Conservation (phyloP, 2,797 vertebrate species). For the Lacerta bilineata region DNA sequence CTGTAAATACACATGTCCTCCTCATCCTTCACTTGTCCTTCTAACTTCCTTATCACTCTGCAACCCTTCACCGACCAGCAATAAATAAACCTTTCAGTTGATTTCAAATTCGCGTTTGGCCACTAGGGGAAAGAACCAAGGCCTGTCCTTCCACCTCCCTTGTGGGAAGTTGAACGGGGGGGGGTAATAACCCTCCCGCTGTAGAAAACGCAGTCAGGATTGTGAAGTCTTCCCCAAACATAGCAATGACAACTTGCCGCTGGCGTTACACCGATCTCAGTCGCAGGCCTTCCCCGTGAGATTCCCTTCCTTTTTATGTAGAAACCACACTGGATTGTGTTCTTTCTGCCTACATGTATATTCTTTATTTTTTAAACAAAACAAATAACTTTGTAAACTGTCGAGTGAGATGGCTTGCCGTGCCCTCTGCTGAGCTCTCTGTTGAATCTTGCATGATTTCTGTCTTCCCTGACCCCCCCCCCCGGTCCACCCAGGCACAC, state of each 20-base stretch:
- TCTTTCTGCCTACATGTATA: constrained; percentile 12
- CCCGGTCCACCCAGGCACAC: constrained; percentile 8
- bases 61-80: constrained; percentile 24
- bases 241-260: neutral
- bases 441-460: constrained; percentile 39
- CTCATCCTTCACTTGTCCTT: no score
- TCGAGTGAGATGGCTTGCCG: constrained; percentile 11
- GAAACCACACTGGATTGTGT: neutral
- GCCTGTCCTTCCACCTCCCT: neutral
- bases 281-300: neutral
- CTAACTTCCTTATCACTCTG: neutral
- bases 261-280: neutral
- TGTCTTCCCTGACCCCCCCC: constrained; percentile 14
- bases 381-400: constrained; percentile 38
- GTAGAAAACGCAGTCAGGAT: neutral
- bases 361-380: constrained; percentile 22
- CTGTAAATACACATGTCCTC: neutral
- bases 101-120: neutral
- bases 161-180: no score
- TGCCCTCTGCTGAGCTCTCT: constrained; percentile 11
- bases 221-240: neutral
- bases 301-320: neutral
- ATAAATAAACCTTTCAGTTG: constrained; percentile 18
- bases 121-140: no score
- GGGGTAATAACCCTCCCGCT: neutral